Conservation (phyloP, 2,113 vertebrate species). For the Malurus melanocephalus region DNA sequence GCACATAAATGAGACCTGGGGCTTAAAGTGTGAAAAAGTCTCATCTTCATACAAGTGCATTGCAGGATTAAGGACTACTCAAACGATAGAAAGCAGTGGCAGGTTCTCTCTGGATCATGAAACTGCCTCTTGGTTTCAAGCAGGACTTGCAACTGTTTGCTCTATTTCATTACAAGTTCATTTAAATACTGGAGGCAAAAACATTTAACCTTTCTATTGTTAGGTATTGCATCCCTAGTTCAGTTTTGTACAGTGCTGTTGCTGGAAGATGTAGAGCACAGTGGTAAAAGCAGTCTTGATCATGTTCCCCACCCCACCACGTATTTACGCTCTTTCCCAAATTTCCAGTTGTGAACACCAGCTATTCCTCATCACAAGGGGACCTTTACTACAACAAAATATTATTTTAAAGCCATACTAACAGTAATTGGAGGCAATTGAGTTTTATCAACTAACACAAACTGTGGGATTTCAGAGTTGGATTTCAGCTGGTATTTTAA, state of each 20-base stretch:
- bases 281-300: neutral
- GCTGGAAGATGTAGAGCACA: neutral
- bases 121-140: neutral
- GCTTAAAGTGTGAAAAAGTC: neutral
- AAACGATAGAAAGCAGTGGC: neutral
- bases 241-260: neutral
- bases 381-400: constrained; percentile 84
- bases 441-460: constrained; percentile 92
- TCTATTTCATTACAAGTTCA: neutral
- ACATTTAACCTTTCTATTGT: neutral
- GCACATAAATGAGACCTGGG: neutral
- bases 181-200: neutral
- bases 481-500: constrained; percentile 91
- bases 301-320: neutral
- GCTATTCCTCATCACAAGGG: constrained; percentile 74
- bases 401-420: constrained; percentile 82
- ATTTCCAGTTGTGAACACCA: constrained; percentile 61
- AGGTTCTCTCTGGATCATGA: neutral
- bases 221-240: neutral
- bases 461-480: constrained; percentile 80
- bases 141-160: neutral
- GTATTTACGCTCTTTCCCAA: neutral
- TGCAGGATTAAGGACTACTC: neutral
- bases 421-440: constrained; percentile 81
- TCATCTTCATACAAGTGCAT: neutral